Evolutionary conservation across 2,113 vertebrate genomes (phyloP).

Genomic region (Stictonetta naevosa): DNA sequence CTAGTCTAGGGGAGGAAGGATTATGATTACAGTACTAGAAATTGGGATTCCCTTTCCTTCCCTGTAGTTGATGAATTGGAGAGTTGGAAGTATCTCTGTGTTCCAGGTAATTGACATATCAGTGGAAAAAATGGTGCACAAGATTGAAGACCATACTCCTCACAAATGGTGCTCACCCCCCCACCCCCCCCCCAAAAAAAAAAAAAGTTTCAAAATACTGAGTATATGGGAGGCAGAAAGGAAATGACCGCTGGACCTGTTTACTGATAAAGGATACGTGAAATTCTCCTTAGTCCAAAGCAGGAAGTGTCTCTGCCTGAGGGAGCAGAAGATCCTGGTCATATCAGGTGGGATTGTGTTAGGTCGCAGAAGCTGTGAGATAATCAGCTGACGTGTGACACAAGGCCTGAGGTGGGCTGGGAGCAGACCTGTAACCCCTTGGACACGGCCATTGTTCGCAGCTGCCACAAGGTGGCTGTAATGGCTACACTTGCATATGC

Average conservation of each 20-base stretch:
- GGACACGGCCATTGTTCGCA: not conserved
- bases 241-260: not conserved
- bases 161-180: not conserved
- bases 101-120: not conserved
- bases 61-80: no score
- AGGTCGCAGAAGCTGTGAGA: not conserved
- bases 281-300: not conserved
- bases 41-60: not conserved
- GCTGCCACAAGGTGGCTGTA: not conserved
- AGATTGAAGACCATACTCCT: not conserved
- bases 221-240: not conserved
- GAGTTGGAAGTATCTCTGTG: not conserved
- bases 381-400: not conserved
- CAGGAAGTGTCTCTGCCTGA: not conserved
- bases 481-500: not conserved
- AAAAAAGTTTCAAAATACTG: not conserved
- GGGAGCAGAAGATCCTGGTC: not conserved
- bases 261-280: not conserved
- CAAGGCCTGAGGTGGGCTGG: not conserved
- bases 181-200: not conserved
- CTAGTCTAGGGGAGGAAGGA: not conserved
- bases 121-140: not conserved
- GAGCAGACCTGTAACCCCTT: not conserved
- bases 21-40: not conserved
- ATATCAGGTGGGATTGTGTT: not conserved